phyloP scores from a whole-genome alignment of 2,113 vertebrate species.

The Copsychus sechellarum region DNA sequence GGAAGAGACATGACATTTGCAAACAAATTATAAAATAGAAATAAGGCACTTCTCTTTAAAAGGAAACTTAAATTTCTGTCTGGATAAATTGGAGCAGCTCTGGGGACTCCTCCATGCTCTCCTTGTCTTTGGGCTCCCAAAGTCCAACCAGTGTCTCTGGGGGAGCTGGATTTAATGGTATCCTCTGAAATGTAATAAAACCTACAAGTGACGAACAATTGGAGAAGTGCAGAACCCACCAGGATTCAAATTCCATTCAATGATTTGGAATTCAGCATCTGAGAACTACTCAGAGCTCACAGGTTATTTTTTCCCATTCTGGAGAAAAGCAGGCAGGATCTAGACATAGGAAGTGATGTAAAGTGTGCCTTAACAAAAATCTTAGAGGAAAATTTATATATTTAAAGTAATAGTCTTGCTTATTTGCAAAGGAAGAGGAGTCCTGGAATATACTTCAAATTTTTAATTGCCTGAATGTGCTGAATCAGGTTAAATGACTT shows the following conservation, averaged over 20 bases:
- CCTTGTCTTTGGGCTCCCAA: slow-evolving; percentile 7
- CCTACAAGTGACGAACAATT: slow-evolving; percentile 34
- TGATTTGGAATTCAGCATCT: slow-evolving; percentile 9
- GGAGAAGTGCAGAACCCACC: background rate
- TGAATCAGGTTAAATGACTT: background rate
- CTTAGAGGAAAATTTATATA: background rate
- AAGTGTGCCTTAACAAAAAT: background rate
- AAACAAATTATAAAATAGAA: background rate
- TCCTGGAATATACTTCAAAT: background rate
- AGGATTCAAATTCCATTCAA: slow-evolving; percentile 32
- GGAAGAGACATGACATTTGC: background rate
- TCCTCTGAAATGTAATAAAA: slow-evolving; percentile 59
- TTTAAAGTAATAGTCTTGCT: background rate
- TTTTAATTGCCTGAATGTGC: background rate
- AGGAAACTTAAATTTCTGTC: slow-evolving; percentile 26
- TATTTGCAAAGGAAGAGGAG: background rate
- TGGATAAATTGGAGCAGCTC: background rate
- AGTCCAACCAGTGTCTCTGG: background rate
- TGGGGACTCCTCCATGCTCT: background rate
- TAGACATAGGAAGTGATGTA: background rate
- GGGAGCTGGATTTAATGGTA: slow-evolving; percentile 14
- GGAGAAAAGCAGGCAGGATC: background rate
- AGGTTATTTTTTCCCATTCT: background rate
- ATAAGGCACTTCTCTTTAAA: background rate
- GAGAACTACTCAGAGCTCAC: background rate